Base-by-base conservation (phyloP, 2,113 vertebrate genomes). In the Probosciger aterrimus region DNA sequence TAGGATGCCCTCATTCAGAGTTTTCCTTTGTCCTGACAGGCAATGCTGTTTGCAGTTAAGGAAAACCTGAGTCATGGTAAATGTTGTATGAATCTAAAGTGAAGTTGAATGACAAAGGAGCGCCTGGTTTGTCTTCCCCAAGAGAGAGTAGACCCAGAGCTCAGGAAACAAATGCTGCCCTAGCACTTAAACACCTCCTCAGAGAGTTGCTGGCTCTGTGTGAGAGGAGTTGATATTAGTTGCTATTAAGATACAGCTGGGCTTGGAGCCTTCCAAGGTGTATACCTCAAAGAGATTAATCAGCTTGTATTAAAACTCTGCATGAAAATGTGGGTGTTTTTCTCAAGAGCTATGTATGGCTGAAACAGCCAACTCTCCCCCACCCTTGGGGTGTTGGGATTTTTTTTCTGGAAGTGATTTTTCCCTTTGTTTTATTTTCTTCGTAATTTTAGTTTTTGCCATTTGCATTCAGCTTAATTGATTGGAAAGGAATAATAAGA, bases 401-500 rank as follows among this genome's bases (percentile, higher is more conserved):
- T 86, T 75, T 63, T 33, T 47, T 79, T 84, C 52, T 59, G 25
- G 33, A 92, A 91, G 31, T 23, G 1, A 67, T 82, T 85, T 81
- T n/a, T 37, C 13, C 49, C 6, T 57, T 78, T 81, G 15, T 57
- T 82, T 83, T 57, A 6, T n/a, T 27, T 43, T 69, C 43, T 37
- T 25, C 23, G 8, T 47, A 59, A 59, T 64, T 84, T 85, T 67
- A 44, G 11, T 83, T 65, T 78, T 89, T 85, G 19, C 18, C 77
- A 24, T 83, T 64, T 92, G 47, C 9, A 41, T 92, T 88, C 73
- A 80, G 62, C 33, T 95, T 90, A 93, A 94, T 62, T 95, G 86
- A 91, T 75, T 82, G 68, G 67, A 93, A 95, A 93, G 87, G 30
- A 95, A 90, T 70, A 94, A 76, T 35, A 75, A 57, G 69, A 78